Percentiles rank a stretch among this genome's conserved stretches.
Conservation (phyloP, 2,113 vertebrate genomes). For the Sclerurus mexicanus region DNA sequence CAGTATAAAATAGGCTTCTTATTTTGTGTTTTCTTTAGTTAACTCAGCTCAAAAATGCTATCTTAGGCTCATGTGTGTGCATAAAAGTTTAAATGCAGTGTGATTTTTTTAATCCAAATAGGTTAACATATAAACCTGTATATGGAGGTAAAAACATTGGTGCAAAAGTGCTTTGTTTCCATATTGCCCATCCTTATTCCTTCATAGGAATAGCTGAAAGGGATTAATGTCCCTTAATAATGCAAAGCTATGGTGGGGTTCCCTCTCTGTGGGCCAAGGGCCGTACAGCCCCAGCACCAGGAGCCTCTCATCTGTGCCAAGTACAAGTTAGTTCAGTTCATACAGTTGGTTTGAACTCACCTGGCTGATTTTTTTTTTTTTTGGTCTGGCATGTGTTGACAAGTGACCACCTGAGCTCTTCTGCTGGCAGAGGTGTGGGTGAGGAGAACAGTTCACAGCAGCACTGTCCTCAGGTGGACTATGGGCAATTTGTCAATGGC, state of each 20-base stretch:
- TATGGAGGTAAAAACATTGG: rapidly evolving
- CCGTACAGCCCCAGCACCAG: neutral
- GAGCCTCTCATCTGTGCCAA: neutral
- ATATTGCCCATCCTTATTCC: neutral
- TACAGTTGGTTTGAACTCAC: neutral
- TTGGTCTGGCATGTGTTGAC: no score
- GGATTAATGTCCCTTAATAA: neutral
- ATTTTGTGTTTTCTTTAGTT: neutral
- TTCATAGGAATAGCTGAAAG: neutral
- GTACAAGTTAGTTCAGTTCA: neutral
- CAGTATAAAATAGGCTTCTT: neutral
- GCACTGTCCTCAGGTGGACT: neutral
- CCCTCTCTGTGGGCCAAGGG: neutral
- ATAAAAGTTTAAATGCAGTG: neutral
- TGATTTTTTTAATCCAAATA: neutral
- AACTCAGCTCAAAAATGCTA: neutral
- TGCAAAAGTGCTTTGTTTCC: neutral
- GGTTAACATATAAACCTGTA: neutral
- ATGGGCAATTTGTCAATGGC: neutral
- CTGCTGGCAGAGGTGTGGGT: neutral
- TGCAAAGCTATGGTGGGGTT: neutral
- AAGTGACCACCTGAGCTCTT: neutral
- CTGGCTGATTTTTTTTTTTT: neutral
- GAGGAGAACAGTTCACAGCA: neutral
- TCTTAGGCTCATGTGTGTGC: neutral